Percentiles rank a stretch among this genome's conserved stretches.
Conservation (phyloP, 1,140 invertebrate species). For the Helicoverpa zea region DNA sequence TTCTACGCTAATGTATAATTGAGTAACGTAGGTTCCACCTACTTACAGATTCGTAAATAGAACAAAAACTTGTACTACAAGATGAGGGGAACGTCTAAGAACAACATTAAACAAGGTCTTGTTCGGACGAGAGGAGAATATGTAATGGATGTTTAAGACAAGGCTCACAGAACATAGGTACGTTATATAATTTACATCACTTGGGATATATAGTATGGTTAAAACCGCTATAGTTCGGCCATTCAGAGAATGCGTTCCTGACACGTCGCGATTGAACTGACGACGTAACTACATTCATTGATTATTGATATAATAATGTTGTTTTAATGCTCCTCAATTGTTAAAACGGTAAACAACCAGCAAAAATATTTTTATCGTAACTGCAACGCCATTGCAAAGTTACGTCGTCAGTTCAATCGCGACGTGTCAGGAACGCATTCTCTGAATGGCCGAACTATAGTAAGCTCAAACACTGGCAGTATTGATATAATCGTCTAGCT, state of each 20-base stretch:
- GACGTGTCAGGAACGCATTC: no score
- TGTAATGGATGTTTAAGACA: slow-evolving; percentile 30
- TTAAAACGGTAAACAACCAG: no score
- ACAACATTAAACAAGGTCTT: slow-evolving; percentile 29
- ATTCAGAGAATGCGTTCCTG: no score
- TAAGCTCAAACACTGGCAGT: neutral
- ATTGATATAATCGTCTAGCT: neutral
- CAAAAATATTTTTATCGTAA: no score
- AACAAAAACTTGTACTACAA: neutral
- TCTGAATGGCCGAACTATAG: no score
- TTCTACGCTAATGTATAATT: neutral
- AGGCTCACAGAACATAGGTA: slow-evolving; percentile 18
- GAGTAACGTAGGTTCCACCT: neutral
- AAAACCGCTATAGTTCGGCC: no score
- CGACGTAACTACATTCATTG: no score
- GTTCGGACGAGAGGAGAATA: slow-evolving; percentile 25
- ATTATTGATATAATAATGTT: no score
- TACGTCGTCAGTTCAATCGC: no score
- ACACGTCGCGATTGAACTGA: no score
- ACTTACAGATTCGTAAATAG: slow-evolving; percentile 20
- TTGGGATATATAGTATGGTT: neutral
- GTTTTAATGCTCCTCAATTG: no score
- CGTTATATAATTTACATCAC: slow-evolving; percentile 24
- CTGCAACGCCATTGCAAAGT: no score
- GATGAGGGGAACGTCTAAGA: neutral